Evolutionary conservation across 2,797 vertebrate species (phyloP).

Genomic region (Malacoctenus gilli): DNA sequence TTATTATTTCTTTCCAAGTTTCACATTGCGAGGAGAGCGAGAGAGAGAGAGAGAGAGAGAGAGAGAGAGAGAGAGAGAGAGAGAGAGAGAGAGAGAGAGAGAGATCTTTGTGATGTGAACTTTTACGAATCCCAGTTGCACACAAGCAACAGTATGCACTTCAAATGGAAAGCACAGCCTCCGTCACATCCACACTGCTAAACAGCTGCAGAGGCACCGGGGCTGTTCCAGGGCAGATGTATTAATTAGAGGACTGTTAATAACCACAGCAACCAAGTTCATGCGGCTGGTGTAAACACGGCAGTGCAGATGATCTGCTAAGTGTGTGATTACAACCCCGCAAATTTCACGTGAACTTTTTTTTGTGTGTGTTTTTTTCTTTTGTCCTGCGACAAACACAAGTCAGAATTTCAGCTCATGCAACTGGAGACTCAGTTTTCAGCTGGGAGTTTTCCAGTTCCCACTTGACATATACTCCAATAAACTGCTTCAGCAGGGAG

Average conservation of each 20-base stretch:
- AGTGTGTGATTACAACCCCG: not conserved
- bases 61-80: conserved; percentile 16
- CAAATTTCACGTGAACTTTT: too few relatives aligned
- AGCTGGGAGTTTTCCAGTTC: too few relatives aligned
- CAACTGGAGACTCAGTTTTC: too few relatives aligned
- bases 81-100: conserved; percentile 13
- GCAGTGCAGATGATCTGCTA: conserved; percentile 6
- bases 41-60: conserved; percentile 13
- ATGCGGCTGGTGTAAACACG: conserved; percentile 3
- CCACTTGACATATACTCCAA: too few relatives aligned
- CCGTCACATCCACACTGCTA: conserved; percentile 23
- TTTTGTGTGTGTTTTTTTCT: too few relatives aligned
- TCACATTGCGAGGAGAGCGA: conserved; percentile 50
- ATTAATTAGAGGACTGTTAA: conserved; percentile 29
- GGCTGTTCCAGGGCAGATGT: conserved; percentile 28
- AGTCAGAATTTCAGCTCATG: too few relatives aligned
- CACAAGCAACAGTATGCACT: conserved; percentile 30
- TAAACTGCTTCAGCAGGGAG: too few relatives aligned
- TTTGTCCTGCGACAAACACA: too few relatives aligned
- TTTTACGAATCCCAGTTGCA: conserved; percentile 64
- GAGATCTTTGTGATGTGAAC: conserved; percentile 59
- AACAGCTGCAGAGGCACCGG: conserved; percentile 4
- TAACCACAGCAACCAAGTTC: conserved; percentile 13
- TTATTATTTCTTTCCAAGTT: conserved; percentile 71
- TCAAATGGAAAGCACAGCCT: conserved; percentile 34